phyloP scores from a whole-genome alignment of 2,888 invertebrate species.

The Trichopria drosophilae region DNA sequence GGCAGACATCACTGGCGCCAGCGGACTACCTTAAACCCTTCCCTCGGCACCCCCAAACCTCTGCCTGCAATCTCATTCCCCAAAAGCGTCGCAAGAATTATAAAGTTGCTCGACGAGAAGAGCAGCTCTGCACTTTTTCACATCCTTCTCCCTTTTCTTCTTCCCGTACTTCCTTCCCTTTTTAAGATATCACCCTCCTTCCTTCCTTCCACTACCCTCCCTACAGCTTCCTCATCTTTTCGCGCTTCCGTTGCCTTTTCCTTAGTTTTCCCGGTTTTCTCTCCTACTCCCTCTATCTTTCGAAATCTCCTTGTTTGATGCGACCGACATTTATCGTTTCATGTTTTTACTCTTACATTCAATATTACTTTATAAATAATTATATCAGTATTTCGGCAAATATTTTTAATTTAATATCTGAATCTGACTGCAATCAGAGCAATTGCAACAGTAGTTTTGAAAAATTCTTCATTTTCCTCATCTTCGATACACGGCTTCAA shows the following conservation, averaged over 20 bases:
- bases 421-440: too few species aligned
- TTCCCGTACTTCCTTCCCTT: slow-evolving; percentile 6
- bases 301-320: too few species aligned
- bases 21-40: slow-evolving; percentile 52
- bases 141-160: slow-evolving; percentile 29
- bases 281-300: not conserved
- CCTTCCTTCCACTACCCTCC: slow-evolving; percentile 3
- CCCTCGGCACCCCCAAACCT: slow-evolving; percentile 31
- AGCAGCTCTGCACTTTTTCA: slow-evolving; percentile 35
- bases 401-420: too few species aligned
- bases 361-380: too few species aligned
- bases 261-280: slow-evolving; percentile 5
- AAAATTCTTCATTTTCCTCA: too few species aligned
- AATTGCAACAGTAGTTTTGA: too few species aligned
- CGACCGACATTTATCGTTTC: too few species aligned
- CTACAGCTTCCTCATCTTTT: slow-evolving; percentile 17
- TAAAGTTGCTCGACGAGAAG: slow-evolving; percentile 50
- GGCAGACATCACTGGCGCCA: slow-evolving; percentile 57
- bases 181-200: slow-evolving; percentile 7
- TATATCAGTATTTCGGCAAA: too few species aligned
- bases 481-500: too few species aligned
- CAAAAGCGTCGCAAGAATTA: slow-evolving; percentile 58
- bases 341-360: too few species aligned
- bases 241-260: slow-evolving; percentile 24
- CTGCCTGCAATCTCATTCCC: slow-evolving; percentile 52